These are phyloP conservation scores for Percopsis omiscomaycus DNA, from an alignment of 2,797 vertebrate genomes.

Conservation along the genomic window DNA sequence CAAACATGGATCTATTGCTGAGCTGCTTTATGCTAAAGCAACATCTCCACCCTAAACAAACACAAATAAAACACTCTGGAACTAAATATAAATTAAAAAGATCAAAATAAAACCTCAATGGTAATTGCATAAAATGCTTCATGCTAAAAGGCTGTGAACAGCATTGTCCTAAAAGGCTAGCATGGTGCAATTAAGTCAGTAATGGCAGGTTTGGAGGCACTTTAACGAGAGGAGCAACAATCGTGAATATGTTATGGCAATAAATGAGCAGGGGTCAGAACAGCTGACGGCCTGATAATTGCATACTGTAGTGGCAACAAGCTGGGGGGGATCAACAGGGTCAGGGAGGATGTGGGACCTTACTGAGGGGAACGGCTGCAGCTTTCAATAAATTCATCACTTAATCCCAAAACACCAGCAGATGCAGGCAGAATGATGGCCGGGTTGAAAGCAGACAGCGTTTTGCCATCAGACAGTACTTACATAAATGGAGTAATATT, in stretches of 20 bases:
- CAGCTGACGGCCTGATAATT: conserved; percentile 40
- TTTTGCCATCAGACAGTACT: background rate
- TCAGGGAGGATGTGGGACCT: conserved; percentile 27
- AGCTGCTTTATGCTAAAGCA: conserved; percentile 31
- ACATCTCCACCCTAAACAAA: conserved; percentile 31
- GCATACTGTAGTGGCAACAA: conserved; percentile 32
- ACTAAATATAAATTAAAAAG: conserved; percentile 1
- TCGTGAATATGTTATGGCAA: conserved; percentile 46
- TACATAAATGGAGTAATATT: background rate
- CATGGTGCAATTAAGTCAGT: conserved; percentile 52
- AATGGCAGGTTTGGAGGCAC: conserved; percentile 50
- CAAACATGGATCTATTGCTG: background rate
- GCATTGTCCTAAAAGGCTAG: conserved; percentile 39
- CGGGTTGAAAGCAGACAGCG: conserved; percentile 3
- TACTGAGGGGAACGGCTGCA: conserved; percentile 20
- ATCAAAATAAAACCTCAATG: conserved; percentile 20
- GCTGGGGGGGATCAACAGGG: conserved; percentile 12
- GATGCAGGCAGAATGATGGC: conserved; percentile 24
- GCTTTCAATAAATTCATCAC: conserved; percentile 41
- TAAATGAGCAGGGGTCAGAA: conserved; percentile 38
- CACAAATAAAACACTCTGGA: no score
- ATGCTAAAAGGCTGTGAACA: no score
- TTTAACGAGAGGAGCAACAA: conserved; percentile 47
- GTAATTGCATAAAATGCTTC: conserved; percentile 17
- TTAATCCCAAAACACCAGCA: conserved; percentile 18